Evolutionary conservation across 2,888 invertebrate species (phyloP), one percentile per base, ranked within the genome.

Genomic region (Eupithecia subumbrata): DNA sequence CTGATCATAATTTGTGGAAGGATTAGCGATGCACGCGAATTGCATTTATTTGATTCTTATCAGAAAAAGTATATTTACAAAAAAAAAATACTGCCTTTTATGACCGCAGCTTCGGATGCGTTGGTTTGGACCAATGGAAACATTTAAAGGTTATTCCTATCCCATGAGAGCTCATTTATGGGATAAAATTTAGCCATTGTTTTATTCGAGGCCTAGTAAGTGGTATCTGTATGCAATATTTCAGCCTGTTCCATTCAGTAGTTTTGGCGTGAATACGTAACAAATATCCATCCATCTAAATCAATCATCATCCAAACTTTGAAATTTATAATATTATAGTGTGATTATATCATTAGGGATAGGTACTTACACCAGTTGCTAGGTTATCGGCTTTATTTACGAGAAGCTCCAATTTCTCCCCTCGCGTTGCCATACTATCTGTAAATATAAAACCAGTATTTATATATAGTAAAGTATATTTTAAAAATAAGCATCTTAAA

Each of bases 331-430:
- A n/a, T n/a, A n/a, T n/a, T n/a, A n/a, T n/a, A 30, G 30, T 30
- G 30, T 30, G 30, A 30, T 30, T 66, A 11, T 30, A 30, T 30
- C 1, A 30, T 63, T 16, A 63, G 63, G 11, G 1, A 40, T 34
- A 30, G 5, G 40, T 45, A 75, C 75, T 75, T 56, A 98, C 98
- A 91, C 96, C 97, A 79, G 97, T 96, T 86, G 97, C 97, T 82
- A 99, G 96, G 91, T 98, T 98, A 89, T 99, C 98, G 71, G 99
- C 97, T 95, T 99, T 99, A 89, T 98, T 97, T 11, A 99, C 97
- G 73, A 99, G 95, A 72, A 99, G 94, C 89, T 99, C 99, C 82
- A 99, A 92, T 91, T 97, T 96, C 93, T 99, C 99, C 9, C 99
- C 99, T 83, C 99, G 96, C 95, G 97, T 97, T 52, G 98, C 97